These are phyloP conservation scores for Cataglyphis rosenhaueri DNA, from an alignment of 2,888 invertebrate genomes.

Conservation along the genomic window DNA sequence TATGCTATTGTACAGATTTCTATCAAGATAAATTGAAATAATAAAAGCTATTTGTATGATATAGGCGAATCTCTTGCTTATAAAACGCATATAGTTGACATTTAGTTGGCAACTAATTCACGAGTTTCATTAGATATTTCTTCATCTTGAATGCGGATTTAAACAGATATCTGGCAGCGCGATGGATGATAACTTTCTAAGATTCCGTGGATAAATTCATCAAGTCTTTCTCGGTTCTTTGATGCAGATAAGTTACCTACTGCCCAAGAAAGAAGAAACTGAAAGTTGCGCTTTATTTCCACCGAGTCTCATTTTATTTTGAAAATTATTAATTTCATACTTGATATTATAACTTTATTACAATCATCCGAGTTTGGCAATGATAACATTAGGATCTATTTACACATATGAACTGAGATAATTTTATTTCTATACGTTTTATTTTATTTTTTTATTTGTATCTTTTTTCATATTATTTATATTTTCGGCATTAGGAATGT, in stretches of 20 bases:
- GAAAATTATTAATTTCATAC: not conserved
- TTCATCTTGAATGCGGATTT: slow-evolving; percentile 12
- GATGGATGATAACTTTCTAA: slow-evolving; percentile 38
- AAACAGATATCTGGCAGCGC: slow-evolving; percentile 27
- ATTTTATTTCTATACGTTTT: not conserved
- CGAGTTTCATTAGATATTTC: not conserved
- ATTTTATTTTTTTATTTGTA: not conserved
- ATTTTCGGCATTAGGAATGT: too few relatives aligned
- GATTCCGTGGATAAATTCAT: slow-evolving; percentile 6
- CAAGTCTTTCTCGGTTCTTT: not conserved
- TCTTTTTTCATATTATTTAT: not conserved
- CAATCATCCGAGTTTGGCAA: slow-evolving; percentile 44
- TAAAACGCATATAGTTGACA: not conserved
- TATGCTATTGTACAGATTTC: not conserved
- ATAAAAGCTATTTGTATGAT: not conserved
- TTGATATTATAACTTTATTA: not conserved
- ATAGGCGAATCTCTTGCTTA: not conserved
- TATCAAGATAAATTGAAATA: not conserved
- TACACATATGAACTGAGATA: not conserved
- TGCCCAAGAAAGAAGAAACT: slow-evolving; percentile 45
- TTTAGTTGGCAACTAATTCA: not conserved
- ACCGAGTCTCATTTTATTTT: not conserved
- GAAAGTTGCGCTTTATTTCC: slow-evolving; percentile 27
- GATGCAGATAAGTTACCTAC: slow-evolving; percentile 78
- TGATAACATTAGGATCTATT: not conserved